These are phyloP conservation scores for Samia ricini DNA, from an alignment of 1,140 invertebrate species.

Conservation along the genomic window DNA sequence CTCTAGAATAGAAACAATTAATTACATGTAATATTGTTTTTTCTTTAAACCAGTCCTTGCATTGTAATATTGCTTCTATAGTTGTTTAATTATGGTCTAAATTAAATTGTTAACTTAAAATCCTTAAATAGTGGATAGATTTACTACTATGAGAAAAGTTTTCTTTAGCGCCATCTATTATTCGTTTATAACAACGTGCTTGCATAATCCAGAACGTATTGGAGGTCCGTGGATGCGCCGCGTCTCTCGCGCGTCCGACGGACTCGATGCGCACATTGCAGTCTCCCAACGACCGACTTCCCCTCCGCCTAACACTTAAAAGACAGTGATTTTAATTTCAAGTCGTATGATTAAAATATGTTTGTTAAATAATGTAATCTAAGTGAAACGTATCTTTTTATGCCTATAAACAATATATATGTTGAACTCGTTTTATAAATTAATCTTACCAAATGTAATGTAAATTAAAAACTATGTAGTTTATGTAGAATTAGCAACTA, in stretches of 20 bases:
- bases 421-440: neutral
- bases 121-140: too few species aligned
- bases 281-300: constrained; percentile 73
- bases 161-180: constrained; percentile 5
- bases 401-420: too few species aligned
- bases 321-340: neutral
- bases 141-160: neutral
- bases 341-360: neutral
- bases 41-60: too few species aligned
- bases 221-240: constrained; percentile 83
- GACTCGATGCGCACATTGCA: constrained; percentile 85
- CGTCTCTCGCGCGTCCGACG: constrained; percentile 85
- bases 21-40: too few species aligned
- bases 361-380: neutral
- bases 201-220: constrained; percentile 38
- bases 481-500: too few species aligned
- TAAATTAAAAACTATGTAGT: too few species aligned
- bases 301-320: constrained; percentile 30
- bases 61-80: too few species aligned
- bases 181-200: neutral
- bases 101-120: too few species aligned
- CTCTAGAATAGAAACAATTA: too few species aligned
- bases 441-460: too few species aligned
- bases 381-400: too few species aligned
- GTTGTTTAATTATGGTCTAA: too few species aligned